Conservation (phyloP, 1,140 invertebrate species). For the Danaus melanippus region DNA sequence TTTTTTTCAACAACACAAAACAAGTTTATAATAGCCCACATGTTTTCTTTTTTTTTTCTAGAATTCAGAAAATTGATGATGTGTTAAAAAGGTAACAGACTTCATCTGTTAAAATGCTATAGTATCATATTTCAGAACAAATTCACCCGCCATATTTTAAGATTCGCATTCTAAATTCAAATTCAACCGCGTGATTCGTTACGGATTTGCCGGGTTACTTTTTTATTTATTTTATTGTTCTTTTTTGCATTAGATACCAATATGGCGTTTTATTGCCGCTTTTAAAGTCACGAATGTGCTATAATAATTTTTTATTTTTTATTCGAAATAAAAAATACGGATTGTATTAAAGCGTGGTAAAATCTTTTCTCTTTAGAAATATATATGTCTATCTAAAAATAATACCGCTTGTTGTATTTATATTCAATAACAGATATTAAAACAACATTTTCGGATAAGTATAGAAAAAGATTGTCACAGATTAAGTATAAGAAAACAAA, state of each 20-base stretch:
- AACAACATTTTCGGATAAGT: too few species aligned
- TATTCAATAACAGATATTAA: too few species aligned
- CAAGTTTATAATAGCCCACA: conserved; percentile 56
- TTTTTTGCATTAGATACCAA: conserved; percentile 26
- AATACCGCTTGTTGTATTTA: too few species aligned
- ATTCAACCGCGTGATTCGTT: conserved; percentile 41
- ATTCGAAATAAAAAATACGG: conserved; percentile 5
- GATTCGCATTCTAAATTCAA: conserved; percentile 41
- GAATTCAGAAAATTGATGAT: conserved; percentile 61
- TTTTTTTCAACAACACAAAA: conserved; percentile 57
- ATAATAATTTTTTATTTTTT: conserved; percentile 12
- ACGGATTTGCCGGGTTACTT: conserved; percentile 35
- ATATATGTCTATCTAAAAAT: too few species aligned
- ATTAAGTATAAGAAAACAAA: conserved; percentile 1
- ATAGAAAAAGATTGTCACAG: conserved; percentile 2
- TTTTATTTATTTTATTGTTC: conserved; percentile 33
- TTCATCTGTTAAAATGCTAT: conserved; percentile 16
- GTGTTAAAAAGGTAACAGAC: conserved; percentile 66
- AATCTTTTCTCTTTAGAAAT: too few species aligned
- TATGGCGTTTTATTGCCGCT: conserved; percentile 22
- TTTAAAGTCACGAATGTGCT: conserved; percentile 17
- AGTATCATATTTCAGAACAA: conserved; percentile 36
- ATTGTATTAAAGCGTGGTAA: too few species aligned
- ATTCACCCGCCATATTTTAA: conserved; percentile 43
- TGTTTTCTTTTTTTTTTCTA: conserved; percentile 50